Conservation (phyloP, 1,140 invertebrate species). For the Centruroides vittatus region DNA sequence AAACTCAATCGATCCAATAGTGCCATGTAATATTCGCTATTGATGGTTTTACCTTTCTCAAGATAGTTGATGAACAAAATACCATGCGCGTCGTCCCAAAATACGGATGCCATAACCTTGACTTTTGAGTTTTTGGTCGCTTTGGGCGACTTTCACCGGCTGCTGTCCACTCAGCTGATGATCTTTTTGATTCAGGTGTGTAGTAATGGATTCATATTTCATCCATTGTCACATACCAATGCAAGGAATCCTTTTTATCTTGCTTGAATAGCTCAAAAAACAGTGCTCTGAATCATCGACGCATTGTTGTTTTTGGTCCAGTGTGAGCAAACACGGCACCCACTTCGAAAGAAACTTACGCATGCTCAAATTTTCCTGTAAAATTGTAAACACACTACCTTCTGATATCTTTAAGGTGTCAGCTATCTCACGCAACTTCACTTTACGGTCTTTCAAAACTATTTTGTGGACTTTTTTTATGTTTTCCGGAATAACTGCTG, state of each 20-base stretch:
- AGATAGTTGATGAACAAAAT: too few species aligned
- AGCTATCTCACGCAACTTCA: too few species aligned
- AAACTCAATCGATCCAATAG: slow-evolving; percentile 1
- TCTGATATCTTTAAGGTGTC: slow-evolving; percentile 4
- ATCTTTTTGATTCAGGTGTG: slow-evolving; percentile 1
- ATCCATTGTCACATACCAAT: slow-evolving; percentile 1
- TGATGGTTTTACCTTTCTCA: too few species aligned
- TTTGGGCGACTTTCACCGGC: too few species aligned
- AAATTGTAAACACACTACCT: background rate
- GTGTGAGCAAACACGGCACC: slow-evolving; percentile 1
- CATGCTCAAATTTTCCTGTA: slow-evolving; percentile 1
- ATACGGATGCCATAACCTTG: too few species aligned
- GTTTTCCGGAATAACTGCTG: too few species aligned
- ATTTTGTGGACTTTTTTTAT: too few species aligned
- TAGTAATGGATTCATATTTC: slow-evolving; percentile 1
- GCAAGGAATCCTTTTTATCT: slow-evolving; percentile 3
- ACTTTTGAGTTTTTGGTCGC: too few species aligned
- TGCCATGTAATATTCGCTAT: background rate
- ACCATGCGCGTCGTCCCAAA: too few species aligned
- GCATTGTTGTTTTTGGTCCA: background rate
- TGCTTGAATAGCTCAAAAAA: slow-evolving; percentile 1
- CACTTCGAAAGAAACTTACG: slow-evolving; percentile 1
- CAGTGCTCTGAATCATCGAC: background rate
- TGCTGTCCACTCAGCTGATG: background rate
- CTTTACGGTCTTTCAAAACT: too few species aligned